Conservation (phyloP, 2,888 invertebrate genomes). For the Dicycla oo region DNA sequence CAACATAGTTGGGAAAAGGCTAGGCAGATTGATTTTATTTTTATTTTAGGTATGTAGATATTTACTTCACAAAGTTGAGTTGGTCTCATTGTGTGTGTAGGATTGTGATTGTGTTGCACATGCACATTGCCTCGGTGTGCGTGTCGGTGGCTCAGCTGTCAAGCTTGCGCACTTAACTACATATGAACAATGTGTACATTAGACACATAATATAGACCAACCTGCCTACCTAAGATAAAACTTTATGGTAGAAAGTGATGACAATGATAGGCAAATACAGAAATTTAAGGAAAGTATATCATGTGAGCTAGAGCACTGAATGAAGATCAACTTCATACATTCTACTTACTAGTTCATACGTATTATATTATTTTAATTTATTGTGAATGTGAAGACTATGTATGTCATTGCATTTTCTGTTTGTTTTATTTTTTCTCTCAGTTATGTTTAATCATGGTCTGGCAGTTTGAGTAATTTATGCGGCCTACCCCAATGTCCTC, state of each 20-base stretch:
- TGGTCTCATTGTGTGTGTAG: background rate
- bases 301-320: background rate
- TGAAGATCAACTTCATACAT: background rate
- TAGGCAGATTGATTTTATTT: too few relatives aligned
- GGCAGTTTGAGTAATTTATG: too few relatives aligned
- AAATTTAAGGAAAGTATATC: background rate
- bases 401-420: too few relatives aligned
- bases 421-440: too few relatives aligned
- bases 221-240: background rate
- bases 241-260: background rate
- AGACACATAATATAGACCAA: background rate
- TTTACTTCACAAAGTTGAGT: background rate
- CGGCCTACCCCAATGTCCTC: too few relatives aligned
- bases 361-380: too few relatives aligned
- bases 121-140: background rate
- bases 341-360: too few relatives aligned
- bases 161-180: background rate
- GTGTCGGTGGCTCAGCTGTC: too few relatives aligned
- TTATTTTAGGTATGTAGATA: too few relatives aligned
- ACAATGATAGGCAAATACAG: background rate
- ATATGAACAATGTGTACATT: background rate
- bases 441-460: too few relatives aligned
- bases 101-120: background rate
- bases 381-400: too few relatives aligned
- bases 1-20: too few relatives aligned